phyloP scores from a whole-genome alignment of 1,140 invertebrate species.

The Oncopodura yosiiana region DNA sequence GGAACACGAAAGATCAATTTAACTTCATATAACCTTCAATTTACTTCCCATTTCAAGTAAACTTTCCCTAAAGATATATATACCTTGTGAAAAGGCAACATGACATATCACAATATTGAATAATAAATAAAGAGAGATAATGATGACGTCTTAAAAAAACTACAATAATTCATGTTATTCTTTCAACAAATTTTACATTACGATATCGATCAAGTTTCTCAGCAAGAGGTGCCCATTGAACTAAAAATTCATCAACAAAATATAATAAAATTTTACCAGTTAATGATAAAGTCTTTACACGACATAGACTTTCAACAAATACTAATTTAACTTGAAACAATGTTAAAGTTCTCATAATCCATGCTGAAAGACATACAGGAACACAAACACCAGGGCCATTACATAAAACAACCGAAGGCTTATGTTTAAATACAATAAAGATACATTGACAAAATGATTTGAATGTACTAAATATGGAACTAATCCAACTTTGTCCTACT shows the following conservation, averaged over 20 bases:
- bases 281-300: slow-evolving; percentile 77
- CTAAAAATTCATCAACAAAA: slow-evolving; percentile 72
- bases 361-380: slow-evolving; percentile 66
- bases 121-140: too few relatives aligned
- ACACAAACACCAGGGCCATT: slow-evolving; percentile 96
- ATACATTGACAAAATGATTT: slow-evolving; percentile 57
- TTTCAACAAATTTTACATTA: too few relatives aligned
- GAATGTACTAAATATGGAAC: slow-evolving; percentile 66
- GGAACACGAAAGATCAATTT: too few relatives aligned
- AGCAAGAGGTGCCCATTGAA: too few relatives aligned
- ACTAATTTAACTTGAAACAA: slow-evolving; percentile 63
- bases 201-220: too few relatives aligned
- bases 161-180: too few relatives aligned
- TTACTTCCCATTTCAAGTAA: too few relatives aligned
- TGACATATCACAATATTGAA: too few relatives aligned
- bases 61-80: too few relatives aligned
- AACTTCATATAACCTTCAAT: too few relatives aligned
- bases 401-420: slow-evolving; percentile 64
- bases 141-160: too few relatives aligned
- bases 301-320: slow-evolving; percentile 89
- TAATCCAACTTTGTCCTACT: slow-evolving; percentile 77
- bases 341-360: slow-evolving; percentile 45
- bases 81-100: too few relatives aligned
- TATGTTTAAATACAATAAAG: slow-evolving; percentile 56
- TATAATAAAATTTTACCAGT: slow-evolving; percentile 76